Conservation (phyloP, 2,888 invertebrate genomes). For the Clitarchus hookeri region DNA sequence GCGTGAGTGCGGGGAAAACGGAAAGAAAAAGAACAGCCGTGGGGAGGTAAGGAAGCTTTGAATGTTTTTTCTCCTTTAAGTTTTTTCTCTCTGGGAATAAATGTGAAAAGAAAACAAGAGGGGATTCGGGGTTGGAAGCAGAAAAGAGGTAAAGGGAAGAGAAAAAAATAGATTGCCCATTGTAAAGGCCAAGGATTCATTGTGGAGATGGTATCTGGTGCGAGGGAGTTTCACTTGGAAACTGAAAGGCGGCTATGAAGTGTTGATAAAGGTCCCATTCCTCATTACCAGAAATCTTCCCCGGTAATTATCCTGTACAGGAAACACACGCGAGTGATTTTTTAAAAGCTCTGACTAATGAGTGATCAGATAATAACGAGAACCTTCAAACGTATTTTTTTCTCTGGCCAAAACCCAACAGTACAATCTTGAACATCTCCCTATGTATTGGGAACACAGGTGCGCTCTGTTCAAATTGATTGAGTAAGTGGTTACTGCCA, state of each 20-base stretch:
- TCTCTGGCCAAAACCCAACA: not conserved
- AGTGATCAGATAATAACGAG: not conserved
- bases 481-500: not conserved
- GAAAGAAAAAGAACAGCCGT: not conserved
- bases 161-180: slow-evolving; percentile 7
- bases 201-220: slow-evolving; percentile 14
- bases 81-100: not conserved
- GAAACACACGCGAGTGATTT: not conserved
- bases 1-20: not conserved
- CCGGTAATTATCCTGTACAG: not conserved
- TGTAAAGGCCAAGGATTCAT: slow-evolving; percentile 14
- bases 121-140: not conserved
- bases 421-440: slow-evolving; percentile 12
- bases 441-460: not conserved
- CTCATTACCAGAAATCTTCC: slow-evolving; percentile 14
- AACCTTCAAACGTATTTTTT: not conserved
- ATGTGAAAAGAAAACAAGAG: slow-evolving; percentile 1
- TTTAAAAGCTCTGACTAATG: slow-evolving; percentile 14
- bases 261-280: slow-evolving; percentile 2
- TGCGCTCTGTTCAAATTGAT: not conserved
- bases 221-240: slow-evolving; percentile 5
- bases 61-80: slow-evolving; percentile 5
- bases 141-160: not conserved
- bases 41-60: slow-evolving; percentile 5
- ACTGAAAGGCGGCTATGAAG: slow-evolving; percentile 9